Evolutionary conservation across 2,113 vertebrate genomes (phyloP).

Genomic region (Setophaga coronata): DNA sequence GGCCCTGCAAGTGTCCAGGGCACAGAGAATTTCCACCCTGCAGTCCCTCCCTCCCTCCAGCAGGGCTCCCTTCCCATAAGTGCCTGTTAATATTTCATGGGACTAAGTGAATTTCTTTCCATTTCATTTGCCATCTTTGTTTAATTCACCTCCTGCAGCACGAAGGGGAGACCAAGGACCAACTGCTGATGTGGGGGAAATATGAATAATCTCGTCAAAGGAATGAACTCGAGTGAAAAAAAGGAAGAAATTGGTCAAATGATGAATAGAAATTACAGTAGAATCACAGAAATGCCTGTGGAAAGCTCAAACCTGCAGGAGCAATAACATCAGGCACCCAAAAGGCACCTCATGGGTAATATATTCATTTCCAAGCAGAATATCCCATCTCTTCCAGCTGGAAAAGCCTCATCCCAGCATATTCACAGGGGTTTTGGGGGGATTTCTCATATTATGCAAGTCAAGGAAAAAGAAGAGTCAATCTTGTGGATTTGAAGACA

Average conservation of each 20-base stretch:
- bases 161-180: background rate
- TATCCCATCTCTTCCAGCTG: background rate
- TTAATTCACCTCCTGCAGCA: slow-evolving; percentile 4
- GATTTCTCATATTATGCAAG: background rate
- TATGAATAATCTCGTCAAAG: background rate
- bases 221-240: background rate
- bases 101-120: background rate
- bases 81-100: slow-evolving; percentile 45
- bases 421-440: background rate
- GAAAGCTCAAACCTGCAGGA: background rate
- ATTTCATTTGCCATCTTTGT: slow-evolving; percentile 39
- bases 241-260: background rate
- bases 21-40: background rate
- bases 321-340: background rate
- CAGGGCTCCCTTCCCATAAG: background rate
- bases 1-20: background rate
- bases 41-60: background rate
- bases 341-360: background rate
- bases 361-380: background rate
- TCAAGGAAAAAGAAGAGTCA: background rate
- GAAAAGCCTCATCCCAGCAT: background rate
- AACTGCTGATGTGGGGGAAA: background rate
- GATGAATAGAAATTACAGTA: background rate
- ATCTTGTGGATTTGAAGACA: background rate
- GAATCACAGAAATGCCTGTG: background rate